Evolutionary conservation across 2,888 invertebrate species (phyloP).

Genomic region (Lypha dubia): DNA sequence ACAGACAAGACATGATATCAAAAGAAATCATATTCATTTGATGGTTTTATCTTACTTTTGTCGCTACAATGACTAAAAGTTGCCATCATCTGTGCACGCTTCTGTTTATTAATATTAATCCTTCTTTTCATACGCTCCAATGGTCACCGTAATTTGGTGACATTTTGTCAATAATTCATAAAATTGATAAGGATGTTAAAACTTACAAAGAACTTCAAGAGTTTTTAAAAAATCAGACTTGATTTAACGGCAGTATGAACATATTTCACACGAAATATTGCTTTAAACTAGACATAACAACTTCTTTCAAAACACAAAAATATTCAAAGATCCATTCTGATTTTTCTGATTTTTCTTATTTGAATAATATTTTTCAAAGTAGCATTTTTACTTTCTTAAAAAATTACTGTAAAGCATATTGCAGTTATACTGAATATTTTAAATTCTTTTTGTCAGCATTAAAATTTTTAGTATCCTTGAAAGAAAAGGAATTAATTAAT

Average conservation of each 20-base stretch:
- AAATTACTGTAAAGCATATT: no score
- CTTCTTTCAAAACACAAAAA: no score
- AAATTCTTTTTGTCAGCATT: no score
- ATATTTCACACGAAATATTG: no score
- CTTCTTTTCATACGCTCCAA: conserved; percentile 72
- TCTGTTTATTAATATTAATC: conserved; percentile 73
- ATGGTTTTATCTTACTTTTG: conserved; percentile 68
- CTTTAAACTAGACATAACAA: no score
- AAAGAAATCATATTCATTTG: conserved; percentile 63
- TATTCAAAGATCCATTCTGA: no score
- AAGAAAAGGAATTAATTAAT: conserved; percentile 17
- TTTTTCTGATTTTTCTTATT: no score
- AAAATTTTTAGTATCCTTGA: no score
- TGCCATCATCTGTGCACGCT: conserved; percentile 57
- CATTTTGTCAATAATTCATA: conserved; percentile 47
- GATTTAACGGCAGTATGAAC: no score
- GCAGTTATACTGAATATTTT: no score
- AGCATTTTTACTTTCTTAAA: no score
- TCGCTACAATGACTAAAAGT: conserved; percentile 65
- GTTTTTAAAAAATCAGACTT: not conserved
- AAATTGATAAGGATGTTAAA: conserved; percentile 12
- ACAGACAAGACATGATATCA: conserved; percentile 24
- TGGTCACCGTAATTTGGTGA: conserved; percentile 54
- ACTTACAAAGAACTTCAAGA: conserved; percentile 2
- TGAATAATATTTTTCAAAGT: no score